These are phyloP conservation scores for Itoplectis maculator DNA, from an alignment of 2,888 invertebrate genomes.

Conservation along the genomic window DNA sequence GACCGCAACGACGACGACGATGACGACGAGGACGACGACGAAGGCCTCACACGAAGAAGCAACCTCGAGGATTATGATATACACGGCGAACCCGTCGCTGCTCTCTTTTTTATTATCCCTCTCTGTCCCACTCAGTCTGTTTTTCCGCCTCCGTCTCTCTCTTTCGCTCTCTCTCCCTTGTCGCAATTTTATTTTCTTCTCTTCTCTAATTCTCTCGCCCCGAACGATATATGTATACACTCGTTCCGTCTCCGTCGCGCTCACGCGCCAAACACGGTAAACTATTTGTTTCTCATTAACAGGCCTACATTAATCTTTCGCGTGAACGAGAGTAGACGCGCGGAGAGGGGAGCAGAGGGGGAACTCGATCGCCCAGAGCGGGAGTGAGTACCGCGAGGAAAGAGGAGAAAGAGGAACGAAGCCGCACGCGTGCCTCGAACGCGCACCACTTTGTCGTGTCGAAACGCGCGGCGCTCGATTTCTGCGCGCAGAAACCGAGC, in stretches of 20 bases:
- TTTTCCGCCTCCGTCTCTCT: conserved; percentile 42
- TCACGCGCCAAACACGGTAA: conserved; percentile 63
- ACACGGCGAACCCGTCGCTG: conserved; percentile 55
- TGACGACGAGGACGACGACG: conserved; percentile 36
- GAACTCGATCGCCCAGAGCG: conserved; percentile 59
- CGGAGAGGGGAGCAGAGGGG: conserved; percentile 2
- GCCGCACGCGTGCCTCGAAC: conserved; percentile 8
- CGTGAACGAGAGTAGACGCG: conserved; percentile 41
- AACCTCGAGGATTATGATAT: conserved; percentile 69
- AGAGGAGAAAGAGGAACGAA: conserved; percentile 17
- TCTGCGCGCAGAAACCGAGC: too few species aligned
- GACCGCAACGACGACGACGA: conserved; percentile 1
- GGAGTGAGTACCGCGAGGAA: conserved; percentile 40
- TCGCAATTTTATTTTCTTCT: conserved; percentile 43
- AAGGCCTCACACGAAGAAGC: conserved; percentile 63
- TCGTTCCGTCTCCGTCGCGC: conserved; percentile 25
- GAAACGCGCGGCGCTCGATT: neutral
- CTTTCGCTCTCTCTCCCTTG: conserved; percentile 41
- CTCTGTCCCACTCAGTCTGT: too few species aligned
- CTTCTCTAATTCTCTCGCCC: conserved; percentile 45
- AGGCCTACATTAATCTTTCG: conserved; percentile 80
- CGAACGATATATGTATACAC: conserved; percentile 43
- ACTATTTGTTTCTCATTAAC: conserved; percentile 83
- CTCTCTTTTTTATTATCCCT: too few species aligned
- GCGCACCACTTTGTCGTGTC: conserved; percentile 3